Conservation (phyloP, 2,888 invertebrate species). For the Rhorus exstirpatorius region DNA sequence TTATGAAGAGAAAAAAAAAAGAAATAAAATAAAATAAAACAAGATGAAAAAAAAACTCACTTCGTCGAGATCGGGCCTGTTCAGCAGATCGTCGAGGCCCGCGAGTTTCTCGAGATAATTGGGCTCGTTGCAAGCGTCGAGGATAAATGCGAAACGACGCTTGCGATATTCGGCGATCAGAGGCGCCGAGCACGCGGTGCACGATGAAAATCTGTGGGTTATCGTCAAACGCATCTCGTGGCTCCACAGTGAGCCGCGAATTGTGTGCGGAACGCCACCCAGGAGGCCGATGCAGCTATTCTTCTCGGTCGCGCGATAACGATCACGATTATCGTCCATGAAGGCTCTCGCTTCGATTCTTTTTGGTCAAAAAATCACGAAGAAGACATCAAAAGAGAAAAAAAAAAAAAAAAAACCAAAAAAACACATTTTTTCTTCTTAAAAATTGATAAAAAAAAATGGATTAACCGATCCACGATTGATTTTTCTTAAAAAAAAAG, state of each 20-base stretch:
- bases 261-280: constrained; percentile 96
- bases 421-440: neutral
- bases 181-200: constrained; percentile 95
- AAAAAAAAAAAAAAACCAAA: neutral
- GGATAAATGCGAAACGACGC: constrained; percentile 87
- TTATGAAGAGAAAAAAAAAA: constrained; percentile 12
- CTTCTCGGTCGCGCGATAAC: constrained; percentile 81
- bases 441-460: neutral
- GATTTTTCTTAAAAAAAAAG: neutral
- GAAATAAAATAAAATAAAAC: constrained; percentile 7
- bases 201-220: constrained; percentile 94
- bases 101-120: constrained; percentile 89
- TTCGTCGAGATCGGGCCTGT: constrained; percentile 83
- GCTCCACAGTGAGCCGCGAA: constrained; percentile 95
- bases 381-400: constrained; percentile 21
- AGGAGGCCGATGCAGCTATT: constrained; percentile 88
- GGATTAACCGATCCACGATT: too few relatives aligned
- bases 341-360: constrained; percentile 82
- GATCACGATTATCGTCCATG: constrained; percentile 87
- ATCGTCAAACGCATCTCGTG: constrained; percentile 94
- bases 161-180: constrained; percentile 83
- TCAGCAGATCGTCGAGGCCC: constrained; percentile 87
- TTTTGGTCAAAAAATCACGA: too few relatives aligned
- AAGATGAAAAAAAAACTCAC: constrained; percentile 73
- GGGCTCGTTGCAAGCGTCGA: constrained; percentile 88